Base-by-base conservation (phyloP, 2,888 invertebrate species). In the Drosophila helvetica region DNA sequence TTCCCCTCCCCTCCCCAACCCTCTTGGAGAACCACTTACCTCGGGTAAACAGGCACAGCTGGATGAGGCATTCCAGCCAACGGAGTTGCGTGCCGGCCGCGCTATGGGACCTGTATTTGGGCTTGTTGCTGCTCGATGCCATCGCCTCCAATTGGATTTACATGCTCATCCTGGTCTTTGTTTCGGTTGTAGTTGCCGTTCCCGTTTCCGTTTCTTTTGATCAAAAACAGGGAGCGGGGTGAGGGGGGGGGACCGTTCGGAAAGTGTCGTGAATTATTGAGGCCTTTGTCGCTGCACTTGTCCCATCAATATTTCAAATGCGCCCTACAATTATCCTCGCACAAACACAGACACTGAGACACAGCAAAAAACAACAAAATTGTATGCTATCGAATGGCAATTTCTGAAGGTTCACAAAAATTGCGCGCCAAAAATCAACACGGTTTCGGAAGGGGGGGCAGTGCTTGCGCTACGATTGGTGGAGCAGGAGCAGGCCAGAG, bases 361-460 rank as follows among this genome's bases (percentile, higher is more conserved):
- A 30, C 22, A 27, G 52, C 33, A 5, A 64, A 73, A 54, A 47
- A 56, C 27, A 12, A 10, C 8, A n/a, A 30, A 27, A 50, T 12
- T 22, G 2, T 5, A 19, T 12, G 45, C n/a, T 10, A 47, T 45
- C 1, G 33, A 12, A 71, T 43, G 47, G 17, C 25, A 47, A 53
- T n/a, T 17, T 47, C 18, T 33, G 47, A 33, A 33, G 10, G 33
- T 61, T 33, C 45, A 58, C 22, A n/a, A 42, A 42, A 73, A 57
- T 45, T 74, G 81, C 87, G 87, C 87, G 81, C 87, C 81, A 86
- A 82, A 80, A 81, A 33, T 57, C 38, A 38, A 38, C n/a, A 38
- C 15, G 6, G n/a, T 38, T n/a, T n/a, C 5, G 9, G 10, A n/a
- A n/a, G 15, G 7, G n/a, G 38, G 6, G 3, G 30, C 30, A 30